These are phyloP conservation scores for Metaphire vulgaris DNA, from an alignment of 1,140 invertebrate species.

Conservation along the genomic window DNA sequence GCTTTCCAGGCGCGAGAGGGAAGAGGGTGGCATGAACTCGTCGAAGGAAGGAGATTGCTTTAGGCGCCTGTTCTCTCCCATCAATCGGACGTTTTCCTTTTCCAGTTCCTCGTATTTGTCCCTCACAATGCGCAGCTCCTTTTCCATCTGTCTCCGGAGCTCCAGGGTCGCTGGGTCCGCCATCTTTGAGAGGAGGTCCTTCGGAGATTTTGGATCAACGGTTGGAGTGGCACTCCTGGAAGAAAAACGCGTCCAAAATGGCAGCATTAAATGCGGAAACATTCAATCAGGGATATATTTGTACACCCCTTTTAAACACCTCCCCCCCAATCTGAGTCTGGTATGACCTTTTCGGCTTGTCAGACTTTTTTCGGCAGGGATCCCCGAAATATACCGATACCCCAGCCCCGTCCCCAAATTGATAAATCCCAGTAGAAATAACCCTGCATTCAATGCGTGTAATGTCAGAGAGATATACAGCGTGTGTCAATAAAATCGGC, in stretches of 20 bases:
- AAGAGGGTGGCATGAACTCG: conserved; percentile 39
- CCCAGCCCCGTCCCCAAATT: too few species aligned
- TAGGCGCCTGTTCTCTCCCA: conserved; percentile 13
- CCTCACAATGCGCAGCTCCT: conserved; percentile 20
- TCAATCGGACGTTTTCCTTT: conserved; percentile 6
- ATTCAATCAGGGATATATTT: too few species aligned
- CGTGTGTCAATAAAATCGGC: too few species aligned
- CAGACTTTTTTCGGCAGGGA: too few species aligned
- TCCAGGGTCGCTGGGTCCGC: background rate
- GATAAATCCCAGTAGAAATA: too few species aligned
- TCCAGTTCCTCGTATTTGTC: conserved; percentile 10
- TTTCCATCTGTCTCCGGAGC: conserved; percentile 18
- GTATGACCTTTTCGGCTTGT: too few species aligned
- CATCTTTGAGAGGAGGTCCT: background rate
- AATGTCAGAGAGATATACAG: too few species aligned
- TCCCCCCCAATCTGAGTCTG: too few species aligned
- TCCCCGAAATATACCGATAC: too few species aligned
- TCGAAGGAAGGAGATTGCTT: conserved; percentile 24
- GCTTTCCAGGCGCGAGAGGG: conserved; percentile 39
- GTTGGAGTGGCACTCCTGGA: background rate
- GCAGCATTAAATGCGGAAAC: too few species aligned
- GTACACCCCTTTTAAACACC: too few species aligned
- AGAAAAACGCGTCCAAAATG: background rate
- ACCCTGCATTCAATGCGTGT: too few species aligned
- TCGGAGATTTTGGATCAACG: background rate